Percentiles rank a stretch among this genome's conserved stretches.
Evolutionary conservation across 2,888 invertebrate species (phyloP).

Genomic region (Meandrusa payeni): DNA sequence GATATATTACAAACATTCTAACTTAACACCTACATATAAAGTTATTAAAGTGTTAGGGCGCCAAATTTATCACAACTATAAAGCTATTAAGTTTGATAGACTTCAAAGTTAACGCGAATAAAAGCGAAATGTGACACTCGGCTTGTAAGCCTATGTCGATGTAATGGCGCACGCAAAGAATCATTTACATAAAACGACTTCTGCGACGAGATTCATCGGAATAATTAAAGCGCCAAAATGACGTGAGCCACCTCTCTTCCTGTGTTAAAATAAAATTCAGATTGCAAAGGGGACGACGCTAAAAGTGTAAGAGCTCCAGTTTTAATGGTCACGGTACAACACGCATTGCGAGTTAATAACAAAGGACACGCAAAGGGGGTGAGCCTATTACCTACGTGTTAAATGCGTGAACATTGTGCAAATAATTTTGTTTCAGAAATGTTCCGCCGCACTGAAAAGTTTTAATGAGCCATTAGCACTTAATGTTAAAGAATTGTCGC

Average conservation of each 20-base stretch:
- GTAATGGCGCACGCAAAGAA: conserved; percentile 35
- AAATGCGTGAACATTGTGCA: conserved; percentile 41
- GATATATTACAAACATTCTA: no score
- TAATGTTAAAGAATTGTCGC: conserved; percentile 23
- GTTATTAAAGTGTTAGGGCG: neutral
- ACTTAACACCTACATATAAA: no score
- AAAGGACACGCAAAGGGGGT: conserved; percentile 44
- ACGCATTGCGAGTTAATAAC: conserved; percentile 44
- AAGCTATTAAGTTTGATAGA: conserved; percentile 24
- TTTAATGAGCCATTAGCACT: conserved; percentile 38
- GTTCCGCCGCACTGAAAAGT: conserved; percentile 33
- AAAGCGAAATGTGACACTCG: conserved; percentile 30
- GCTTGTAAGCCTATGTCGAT: conserved; percentile 22
- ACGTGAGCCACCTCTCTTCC: conserved; percentile 24
- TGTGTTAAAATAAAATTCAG: conserved; percentile 16
- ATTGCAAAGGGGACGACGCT: conserved; percentile 12
- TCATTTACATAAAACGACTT: conserved; percentile 39
- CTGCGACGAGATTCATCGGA: conserved; percentile 38
- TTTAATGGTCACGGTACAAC: conserved; percentile 37
- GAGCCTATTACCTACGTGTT: conserved; percentile 38
- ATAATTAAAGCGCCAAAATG: conserved; percentile 37
- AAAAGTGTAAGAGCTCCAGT: conserved; percentile 30
- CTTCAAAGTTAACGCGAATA: conserved; percentile 23
- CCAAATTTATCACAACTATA: conserved; percentile 5
- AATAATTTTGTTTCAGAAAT: conserved; percentile 40